Evolutionary conservation across 2,888 invertebrate genomes (phyloP), one percentile per base, ranked within the genome.

Genomic region (Caenorhabditis sp.): DNA sequence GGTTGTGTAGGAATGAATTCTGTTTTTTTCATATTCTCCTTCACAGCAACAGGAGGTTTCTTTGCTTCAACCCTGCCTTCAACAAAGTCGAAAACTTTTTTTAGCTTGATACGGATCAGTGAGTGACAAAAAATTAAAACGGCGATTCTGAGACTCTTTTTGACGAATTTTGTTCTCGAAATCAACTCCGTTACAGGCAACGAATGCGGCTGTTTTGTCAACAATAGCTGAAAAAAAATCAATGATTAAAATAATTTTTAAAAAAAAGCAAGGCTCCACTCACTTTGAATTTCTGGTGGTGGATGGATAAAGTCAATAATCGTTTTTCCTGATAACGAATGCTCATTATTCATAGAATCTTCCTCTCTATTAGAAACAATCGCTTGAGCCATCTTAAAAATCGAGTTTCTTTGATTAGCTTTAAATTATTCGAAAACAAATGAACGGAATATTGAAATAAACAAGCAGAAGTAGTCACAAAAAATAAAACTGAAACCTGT

Each of bases 261-360:
- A 24, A 3, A 53, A 40, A n/a, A n/a, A n/a, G n/a, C n/a, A n/a
- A n/a, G n/a, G n/a, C n/a, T n/a, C n/a, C n/a, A n/a, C 96, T 96
- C 96, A 97, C 98, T 98, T 94, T 99, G 95, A 92, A 99, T 97
- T 95, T 99, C 99, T 81, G 99, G 99, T 15, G 99, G 99, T 82
- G 99, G 99, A 93, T 98, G 98, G 91, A 99, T 99, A 85, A 99
- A 97, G 88, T 98, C 98, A 87, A 98, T 88, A 26, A 90, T 88
- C 20, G 84, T 82, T 80, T 87, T 88, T n/a, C 90, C 91, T 20
- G 88, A 89, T 40, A 91, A 77, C 15, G 90, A 88, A 1, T 90
- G 88, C 74, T 91, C 91, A 69, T 83, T 87, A 82, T 91, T 91
- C 89, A 89, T 88, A 6, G 88, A 87, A 67, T 90, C 90, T 69